Evolutionary conservation across 2,888 invertebrate genomes (phyloP).

Genomic region (Altica lythri): DNA sequence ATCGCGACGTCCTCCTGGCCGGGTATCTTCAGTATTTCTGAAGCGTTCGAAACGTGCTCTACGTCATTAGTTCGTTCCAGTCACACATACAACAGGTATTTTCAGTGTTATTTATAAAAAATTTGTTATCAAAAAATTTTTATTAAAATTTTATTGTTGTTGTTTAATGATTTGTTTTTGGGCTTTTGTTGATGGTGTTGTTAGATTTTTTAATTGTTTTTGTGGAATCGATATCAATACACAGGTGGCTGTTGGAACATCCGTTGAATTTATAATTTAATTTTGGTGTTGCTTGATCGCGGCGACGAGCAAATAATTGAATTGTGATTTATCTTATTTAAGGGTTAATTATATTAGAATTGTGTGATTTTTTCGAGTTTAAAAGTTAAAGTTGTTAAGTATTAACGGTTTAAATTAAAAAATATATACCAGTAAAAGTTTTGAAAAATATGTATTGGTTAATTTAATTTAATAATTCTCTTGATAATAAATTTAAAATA

Average conservation of each 20-base stretch:
- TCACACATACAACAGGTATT: slow-evolving; percentile 52
- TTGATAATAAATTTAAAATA: too few relatives aligned
- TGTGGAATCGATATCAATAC: slow-evolving; percentile 6
- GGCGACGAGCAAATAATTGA: too few relatives aligned
- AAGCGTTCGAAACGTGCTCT: slow-evolving; percentile 59
- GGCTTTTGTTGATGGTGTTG: background rate
- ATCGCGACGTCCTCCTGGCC: slow-evolving; percentile 62
- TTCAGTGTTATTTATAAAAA: slow-evolving; percentile 34
- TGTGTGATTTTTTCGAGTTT: too few relatives aligned
- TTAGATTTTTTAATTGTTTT: background rate
- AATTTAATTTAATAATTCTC: too few relatives aligned
- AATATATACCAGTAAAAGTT: too few relatives aligned
- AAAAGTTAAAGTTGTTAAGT: too few relatives aligned
- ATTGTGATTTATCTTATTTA: too few relatives aligned
- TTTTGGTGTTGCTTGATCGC: slow-evolving; percentile 2
- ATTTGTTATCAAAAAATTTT: too few relatives aligned
- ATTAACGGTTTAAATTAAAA: too few relatives aligned
- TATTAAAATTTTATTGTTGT: slow-evolving; percentile 10
- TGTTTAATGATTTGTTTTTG: slow-evolving; percentile 8
- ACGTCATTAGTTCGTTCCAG: slow-evolving; percentile 32
- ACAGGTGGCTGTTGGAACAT: slow-evolving; percentile 10
- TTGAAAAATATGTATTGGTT: too few relatives aligned
- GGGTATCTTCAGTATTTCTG: slow-evolving; percentile 56
- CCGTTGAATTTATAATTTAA: slow-evolving; percentile 13
- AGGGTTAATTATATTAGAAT: slow-evolving; percentile 1